Evolutionary conservation across 2,797 vertebrate species (phyloP).

Genomic region (Megalops cyprinoides): DNA sequence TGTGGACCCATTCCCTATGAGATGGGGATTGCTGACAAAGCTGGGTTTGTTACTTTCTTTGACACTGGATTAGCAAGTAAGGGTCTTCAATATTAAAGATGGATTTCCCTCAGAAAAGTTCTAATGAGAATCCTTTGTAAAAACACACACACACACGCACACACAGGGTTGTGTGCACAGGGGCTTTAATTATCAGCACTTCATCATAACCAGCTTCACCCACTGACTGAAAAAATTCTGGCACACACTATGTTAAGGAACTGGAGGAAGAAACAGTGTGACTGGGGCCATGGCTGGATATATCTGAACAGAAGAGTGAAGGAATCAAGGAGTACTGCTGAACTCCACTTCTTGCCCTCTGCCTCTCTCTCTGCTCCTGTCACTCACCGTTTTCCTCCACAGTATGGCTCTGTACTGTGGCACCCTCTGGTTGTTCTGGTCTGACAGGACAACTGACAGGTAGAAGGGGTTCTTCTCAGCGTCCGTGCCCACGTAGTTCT

Average conservation of each 20-base stretch:
- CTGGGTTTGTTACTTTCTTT: background rate
- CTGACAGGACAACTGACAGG: constrained; percentile 94
- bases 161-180: too few relatives aligned
- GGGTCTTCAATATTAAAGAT: too few relatives aligned
- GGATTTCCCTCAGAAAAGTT: too few relatives aligned
- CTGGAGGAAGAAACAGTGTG: too few relatives aligned
- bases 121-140: too few relatives aligned
- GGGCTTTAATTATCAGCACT: too few relatives aligned
- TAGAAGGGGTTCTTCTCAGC: constrained; percentile 97
- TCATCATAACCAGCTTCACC: too few relatives aligned
- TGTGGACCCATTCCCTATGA: background rate
- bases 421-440: constrained; percentile 95
- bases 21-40: background rate
- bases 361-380: background rate
- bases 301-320: background rate
- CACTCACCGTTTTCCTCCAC: constrained; percentile 94
- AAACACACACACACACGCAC: too few relatives aligned
- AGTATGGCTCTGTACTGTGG: constrained; percentile 97
- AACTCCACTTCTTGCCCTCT: background rate
- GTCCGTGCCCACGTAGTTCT: constrained; percentile 95
- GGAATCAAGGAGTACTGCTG: background rate
- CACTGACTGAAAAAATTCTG: too few relatives aligned
- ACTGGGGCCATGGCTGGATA: too few relatives aligned
- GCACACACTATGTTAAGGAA: too few relatives aligned
- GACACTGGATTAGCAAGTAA: background rate